Evolutionary conservation across 1,140 invertebrate species (phyloP).

Genomic region (Leptinotarsa lineolata): DNA sequence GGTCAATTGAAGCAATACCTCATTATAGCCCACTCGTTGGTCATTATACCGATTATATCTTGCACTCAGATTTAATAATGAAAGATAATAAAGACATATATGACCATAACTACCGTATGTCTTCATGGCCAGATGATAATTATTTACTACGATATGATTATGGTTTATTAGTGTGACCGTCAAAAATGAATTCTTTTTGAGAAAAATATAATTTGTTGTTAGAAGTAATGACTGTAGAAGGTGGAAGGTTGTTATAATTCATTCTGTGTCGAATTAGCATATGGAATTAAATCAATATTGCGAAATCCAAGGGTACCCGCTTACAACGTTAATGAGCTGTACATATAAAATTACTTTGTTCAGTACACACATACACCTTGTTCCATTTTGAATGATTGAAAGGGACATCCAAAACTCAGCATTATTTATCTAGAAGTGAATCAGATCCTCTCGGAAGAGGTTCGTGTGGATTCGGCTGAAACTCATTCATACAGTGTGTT

Average conservation of each 20-base stretch:
- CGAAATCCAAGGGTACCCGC: slow-evolving; percentile 15
- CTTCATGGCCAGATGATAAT: not conserved
- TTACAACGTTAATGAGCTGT: slow-evolving; percentile 1
- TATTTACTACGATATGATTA: not conserved
- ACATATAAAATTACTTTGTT: slow-evolving; percentile 13
- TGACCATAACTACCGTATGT: no score
- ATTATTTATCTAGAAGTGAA: no score
- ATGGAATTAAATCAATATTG: slow-evolving; percentile 7
- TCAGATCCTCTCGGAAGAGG: no score
- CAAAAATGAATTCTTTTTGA: not conserved
- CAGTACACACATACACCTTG: not conserved
- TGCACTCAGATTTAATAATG: no score
- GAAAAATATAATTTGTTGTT: not conserved
- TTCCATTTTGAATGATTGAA: not conserved
- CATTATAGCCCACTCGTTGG: no score
- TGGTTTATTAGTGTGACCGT: not conserved
- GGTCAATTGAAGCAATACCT: no score
- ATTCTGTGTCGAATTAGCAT: not conserved
- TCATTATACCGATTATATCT: no score
- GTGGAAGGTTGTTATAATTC: slow-evolving; percentile 11
- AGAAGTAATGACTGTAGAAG: not conserved
- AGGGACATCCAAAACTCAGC: no score
- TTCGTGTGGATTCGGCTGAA: no score
- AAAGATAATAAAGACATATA: no score
- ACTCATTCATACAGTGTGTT: no score